Evolutionary conservation across 2,888 invertebrate genomes (phyloP).

Genomic region (Psylliodes chrysocephalus): DNA sequence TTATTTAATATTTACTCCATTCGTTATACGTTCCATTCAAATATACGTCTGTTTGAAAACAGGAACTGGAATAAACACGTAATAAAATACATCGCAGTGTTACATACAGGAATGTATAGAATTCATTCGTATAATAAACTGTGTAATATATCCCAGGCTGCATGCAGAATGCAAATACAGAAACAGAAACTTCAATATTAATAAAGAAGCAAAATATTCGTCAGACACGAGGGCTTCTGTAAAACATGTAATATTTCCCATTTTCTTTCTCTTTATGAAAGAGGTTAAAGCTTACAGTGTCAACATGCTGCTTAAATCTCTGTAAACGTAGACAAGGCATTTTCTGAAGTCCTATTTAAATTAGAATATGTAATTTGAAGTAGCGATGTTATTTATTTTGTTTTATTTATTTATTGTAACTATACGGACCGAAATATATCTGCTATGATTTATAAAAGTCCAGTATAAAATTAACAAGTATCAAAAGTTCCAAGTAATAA

Average conservation of each 20-base stretch:
- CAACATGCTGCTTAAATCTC: constrained; percentile 9
- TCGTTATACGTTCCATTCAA: too few relatives aligned
- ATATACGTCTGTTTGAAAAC: too few relatives aligned
- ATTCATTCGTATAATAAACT: constrained; percentile 32
- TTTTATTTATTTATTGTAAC: too few relatives aligned
- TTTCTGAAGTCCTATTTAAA: too few relatives aligned
- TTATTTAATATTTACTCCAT: too few relatives aligned
- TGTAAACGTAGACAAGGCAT: background rate
- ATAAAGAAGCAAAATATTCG: constrained; percentile 60
- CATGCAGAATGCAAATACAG: constrained; percentile 56
- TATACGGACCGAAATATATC: too few relatives aligned
- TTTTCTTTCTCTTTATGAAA: constrained; percentile 58
- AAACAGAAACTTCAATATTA: constrained; percentile 58
- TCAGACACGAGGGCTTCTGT: constrained; percentile 53
- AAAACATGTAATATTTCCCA: constrained; percentile 57
- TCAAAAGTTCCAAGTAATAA: too few relatives aligned
- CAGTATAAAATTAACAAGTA: too few relatives aligned
- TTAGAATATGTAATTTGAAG: too few relatives aligned
- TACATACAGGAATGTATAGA: constrained; percentile 18
- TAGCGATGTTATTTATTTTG: too few relatives aligned
- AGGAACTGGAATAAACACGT: constrained; percentile 1
- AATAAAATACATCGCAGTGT: constrained; percentile 18
- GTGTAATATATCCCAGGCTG: constrained; percentile 32
- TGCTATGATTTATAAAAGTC: too few relatives aligned
- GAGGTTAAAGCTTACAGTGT: constrained; percentile 38